Percentiles rank a stretch among this genome's conserved stretches.
Evolutionary conservation across 2,888 invertebrate species (phyloP).

Genomic region (Rhopalosiphum nymphaeae): DNA sequence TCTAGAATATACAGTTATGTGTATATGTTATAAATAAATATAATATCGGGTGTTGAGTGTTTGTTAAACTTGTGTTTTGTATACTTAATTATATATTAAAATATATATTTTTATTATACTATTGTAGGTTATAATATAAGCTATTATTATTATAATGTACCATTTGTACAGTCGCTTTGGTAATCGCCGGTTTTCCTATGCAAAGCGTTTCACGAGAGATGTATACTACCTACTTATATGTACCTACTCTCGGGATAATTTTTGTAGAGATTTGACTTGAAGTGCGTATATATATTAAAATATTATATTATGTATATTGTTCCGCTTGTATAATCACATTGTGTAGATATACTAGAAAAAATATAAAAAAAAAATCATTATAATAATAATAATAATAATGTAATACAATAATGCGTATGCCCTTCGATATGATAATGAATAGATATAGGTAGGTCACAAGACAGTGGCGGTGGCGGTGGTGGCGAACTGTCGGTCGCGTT

Average conservation of each 20-base stretch:
- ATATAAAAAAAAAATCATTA: constrained; percentile 18
- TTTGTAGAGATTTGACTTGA: neutral
- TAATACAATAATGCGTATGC: constrained; percentile 19
- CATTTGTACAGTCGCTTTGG: neutral
- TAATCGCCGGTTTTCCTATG: neutral
- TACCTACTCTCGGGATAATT: neutral
- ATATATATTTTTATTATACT: neutral
- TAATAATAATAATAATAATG: constrained; percentile 39
- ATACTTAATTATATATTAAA: neutral
- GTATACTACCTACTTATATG: neutral
- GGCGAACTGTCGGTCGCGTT: neutral
- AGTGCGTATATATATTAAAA: neutral
- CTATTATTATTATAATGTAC: neutral
- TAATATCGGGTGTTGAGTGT: neutral
- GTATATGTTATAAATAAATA: neutral
- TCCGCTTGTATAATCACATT: neutral
- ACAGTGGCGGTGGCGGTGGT: neutral
- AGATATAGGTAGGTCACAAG: neutral
- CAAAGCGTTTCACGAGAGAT: neutral
- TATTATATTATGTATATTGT: neutral
- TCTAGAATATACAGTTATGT: neutral
- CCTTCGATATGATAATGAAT: constrained; percentile 26
- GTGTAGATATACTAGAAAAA: constrained; percentile 16
- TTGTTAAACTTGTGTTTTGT: neutral
- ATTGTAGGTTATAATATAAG: neutral